phyloP scores from a whole-genome alignment of 2,888 invertebrate species.

The Conops quadrifasciatus region DNA sequence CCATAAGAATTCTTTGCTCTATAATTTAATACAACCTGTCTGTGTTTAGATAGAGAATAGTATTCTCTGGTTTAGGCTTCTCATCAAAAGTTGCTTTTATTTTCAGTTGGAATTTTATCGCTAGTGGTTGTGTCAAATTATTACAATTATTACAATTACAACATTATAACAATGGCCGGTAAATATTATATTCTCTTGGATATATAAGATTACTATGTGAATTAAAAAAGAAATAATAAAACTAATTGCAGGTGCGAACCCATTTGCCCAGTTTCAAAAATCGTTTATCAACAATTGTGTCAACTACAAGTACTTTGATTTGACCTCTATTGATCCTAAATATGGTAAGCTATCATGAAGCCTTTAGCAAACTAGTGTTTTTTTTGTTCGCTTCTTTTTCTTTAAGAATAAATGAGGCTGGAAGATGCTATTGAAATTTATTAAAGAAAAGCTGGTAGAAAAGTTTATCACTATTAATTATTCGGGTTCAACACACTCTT shows the following conservation, averaged over 20 bases:
- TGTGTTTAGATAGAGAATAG: no score
- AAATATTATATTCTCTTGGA: constrained; percentile 38
- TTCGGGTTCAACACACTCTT: no score
- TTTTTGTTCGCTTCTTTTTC: no score
- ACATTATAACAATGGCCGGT: constrained; percentile 51
- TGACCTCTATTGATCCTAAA: constrained; percentile 76
- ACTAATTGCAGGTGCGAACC: constrained; percentile 53
- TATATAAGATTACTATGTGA: background rate
- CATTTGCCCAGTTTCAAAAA: constrained; percentile 60
- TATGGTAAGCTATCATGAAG: constrained; percentile 80
- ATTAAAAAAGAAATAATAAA: background rate
- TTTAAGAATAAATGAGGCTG: no score
- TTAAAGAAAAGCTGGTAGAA: no score
- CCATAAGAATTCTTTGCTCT: background rate
- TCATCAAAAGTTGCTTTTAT: background rate
- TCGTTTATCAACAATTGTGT: constrained; percentile 57
- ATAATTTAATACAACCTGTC: no score
- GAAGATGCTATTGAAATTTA: no score
- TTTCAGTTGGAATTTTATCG: constrained; percentile 4
- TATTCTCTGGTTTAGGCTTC: no score
- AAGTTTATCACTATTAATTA: no score
- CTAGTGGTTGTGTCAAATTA: background rate
- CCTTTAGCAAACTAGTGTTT: no score
- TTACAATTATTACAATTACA: background rate
- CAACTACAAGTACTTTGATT: constrained; percentile 80